Evolutionary conservation across 2,888 invertebrate species (phyloP).

Genomic region (Spisula solida): DNA sequence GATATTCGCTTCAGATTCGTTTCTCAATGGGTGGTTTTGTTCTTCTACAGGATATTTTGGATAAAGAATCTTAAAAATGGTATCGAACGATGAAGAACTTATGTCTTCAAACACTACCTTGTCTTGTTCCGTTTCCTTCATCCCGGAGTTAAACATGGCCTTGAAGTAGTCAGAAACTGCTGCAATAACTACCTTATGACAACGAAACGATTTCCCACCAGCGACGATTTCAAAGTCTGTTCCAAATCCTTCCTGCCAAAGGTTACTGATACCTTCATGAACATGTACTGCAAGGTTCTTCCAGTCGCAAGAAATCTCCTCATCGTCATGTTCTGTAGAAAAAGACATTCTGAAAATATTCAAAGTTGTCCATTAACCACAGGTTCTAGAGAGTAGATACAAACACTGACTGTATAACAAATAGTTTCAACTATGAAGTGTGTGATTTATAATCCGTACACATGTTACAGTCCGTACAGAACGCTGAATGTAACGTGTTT

Average conservation of each 20-base stretch:
- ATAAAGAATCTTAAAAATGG: conserved; percentile 50
- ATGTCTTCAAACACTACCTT: conserved; percentile 53
- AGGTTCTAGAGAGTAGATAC: no score
- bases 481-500: no score
- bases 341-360: no score
- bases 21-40: conserved; percentile 27
- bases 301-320: not conserved
- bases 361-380: no score
- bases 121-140: conserved; percentile 55
- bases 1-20: conserved; percentile 41
- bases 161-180: conserved; percentile 63
- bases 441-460: no score
- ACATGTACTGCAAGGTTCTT: not conserved
- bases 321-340: no score
- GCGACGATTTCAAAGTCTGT: conserved; percentile 56
- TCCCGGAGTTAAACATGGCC: conserved; percentile 63
- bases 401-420: no score
- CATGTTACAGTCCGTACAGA: no score
- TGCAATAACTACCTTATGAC: conserved; percentile 65
- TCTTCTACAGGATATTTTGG: not conserved
- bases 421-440: no score
- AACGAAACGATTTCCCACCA: conserved; percentile 56
- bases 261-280: conserved; percentile 36
- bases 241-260: conserved; percentile 48
- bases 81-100: conserved; percentile 51